Percentiles rank a stretch among this genome's conserved stretches.
These are phyloP conservation scores for Palloptera scutellata DNA, from an alignment of 2,888 invertebrate genomes.

Conservation along the genomic window DNA sequence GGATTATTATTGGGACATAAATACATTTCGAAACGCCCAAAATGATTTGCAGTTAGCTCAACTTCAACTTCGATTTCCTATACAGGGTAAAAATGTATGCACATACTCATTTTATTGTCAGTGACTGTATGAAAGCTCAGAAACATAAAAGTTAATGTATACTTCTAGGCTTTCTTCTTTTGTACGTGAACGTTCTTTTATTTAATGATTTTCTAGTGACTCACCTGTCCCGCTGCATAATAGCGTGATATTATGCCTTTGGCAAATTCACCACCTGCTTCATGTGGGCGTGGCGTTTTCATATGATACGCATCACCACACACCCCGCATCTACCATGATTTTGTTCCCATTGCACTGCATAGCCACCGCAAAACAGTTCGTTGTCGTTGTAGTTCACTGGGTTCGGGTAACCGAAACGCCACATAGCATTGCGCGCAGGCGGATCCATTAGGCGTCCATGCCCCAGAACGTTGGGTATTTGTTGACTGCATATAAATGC, in stretches of 20 bases:
- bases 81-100: constrained; percentile 6
- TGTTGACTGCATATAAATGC: constrained; percentile 23
- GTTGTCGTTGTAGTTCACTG: constrained; percentile 93
- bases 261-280: constrained; percentile 86
- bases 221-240: constrained; percentile 83
- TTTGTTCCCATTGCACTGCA: constrained; percentile 88
- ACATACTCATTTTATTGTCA: not conserved
- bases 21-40: constrained; percentile 84
- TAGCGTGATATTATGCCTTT: constrained; percentile 84
- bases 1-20: constrained; percentile 88
- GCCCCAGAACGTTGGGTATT: constrained; percentile 68
- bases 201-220: constrained; percentile 15
- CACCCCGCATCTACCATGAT: constrained; percentile 85
- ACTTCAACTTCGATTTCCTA: constrained; percentile 86
- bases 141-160: not conserved
- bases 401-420: constrained; percentile 93
- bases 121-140: not conserved
- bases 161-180: constrained; percentile 12
- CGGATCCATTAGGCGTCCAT: constrained; percentile 91
- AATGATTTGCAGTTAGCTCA: constrained; percentile 89
- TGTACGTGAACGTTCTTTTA: not conserved
- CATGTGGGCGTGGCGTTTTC: constrained; percentile 79
- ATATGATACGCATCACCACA: constrained; percentile 88
- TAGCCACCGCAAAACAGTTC: constrained; percentile 93
- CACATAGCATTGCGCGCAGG: constrained; percentile 94